Evolutionary conservation across 2,888 invertebrate species (phyloP).

Genomic region (Mesorhabditis belari): DNA sequence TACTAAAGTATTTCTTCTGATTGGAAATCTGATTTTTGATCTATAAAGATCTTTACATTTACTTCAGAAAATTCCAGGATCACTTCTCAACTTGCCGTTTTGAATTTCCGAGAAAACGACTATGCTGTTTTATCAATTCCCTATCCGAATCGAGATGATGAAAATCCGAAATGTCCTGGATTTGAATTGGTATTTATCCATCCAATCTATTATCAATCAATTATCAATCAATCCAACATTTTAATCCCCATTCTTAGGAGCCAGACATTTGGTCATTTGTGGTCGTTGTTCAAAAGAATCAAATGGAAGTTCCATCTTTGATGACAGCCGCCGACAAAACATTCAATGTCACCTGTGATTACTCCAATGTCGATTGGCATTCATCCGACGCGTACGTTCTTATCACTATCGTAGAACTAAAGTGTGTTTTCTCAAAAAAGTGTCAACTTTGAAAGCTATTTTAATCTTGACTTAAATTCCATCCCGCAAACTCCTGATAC

Average conservation of each 20-base stretch:
- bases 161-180: slow-evolving; percentile 43
- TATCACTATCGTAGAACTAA: too few species aligned
- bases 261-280: slow-evolving; percentile 46
- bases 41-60: too few species aligned
- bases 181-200: slow-evolving; percentile 24
- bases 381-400: too few species aligned
- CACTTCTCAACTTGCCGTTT: slow-evolving; percentile 26
- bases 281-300: slow-evolving; percentile 47
- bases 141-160: slow-evolving; percentile 35
- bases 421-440: too few species aligned
- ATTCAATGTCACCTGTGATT: slow-evolving; percentile 52
- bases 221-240: too few species aligned
- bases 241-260: too few species aligned
- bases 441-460: too few species aligned
- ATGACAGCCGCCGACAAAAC: slow-evolving; percentile 47
- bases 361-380: slow-evolving; percentile 19
- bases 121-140: slow-evolving; percentile 42
- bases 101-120: slow-evolving; percentile 16
- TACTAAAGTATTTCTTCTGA: slow-evolving; percentile 8
- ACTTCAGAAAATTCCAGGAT: too few species aligned
- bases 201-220: too few species aligned
- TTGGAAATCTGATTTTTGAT: too few species aligned
- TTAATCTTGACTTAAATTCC: too few species aligned
- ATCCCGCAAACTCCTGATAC: too few species aligned
- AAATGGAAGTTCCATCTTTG: slow-evolving; percentile 40